Base-by-base conservation (phyloP, 2,113 vertebrate genomes). In the Amphiprion percula region DNA sequence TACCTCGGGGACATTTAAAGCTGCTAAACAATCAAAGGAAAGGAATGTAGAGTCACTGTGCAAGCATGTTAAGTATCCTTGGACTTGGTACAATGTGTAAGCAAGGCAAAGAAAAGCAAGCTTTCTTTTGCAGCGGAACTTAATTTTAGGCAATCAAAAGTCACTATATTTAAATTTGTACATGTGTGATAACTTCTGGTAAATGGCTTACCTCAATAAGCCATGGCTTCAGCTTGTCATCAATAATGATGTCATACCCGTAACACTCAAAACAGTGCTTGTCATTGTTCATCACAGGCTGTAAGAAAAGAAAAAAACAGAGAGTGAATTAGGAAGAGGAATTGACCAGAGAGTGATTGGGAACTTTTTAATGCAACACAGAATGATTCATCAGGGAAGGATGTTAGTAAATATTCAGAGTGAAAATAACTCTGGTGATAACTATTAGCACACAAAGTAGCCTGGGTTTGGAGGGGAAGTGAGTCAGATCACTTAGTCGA, bases 191-290 rank as follows among this genome's bases (percentile, higher is more conserved):
- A 37, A 19, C 8, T 17, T 37, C 8, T 66, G 17, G 24, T n/a
- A 16, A 49, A 53, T 16, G 0, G 59, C 88, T 94, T 87, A 99
- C 98, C 97, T 99, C 98, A 10, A 99, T 99, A 26, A 99, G 95
- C 98, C 98, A 99, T 0, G 98, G 98, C 89, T 99, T 99, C 74
- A 99, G 94, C 86, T 92, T 96, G 93, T 98, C 98, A 52, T 99
- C 98, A 10, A 99, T 98, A 79, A 99, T 99, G 93, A 99, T 99
- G 91, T 99, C 98, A 56, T 99, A 99, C 15, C 98, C 98, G 0
- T 99, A 99, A 84, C 98, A 99, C 65, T 99, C 98, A 44, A 99
- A 99, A 92, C 98, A 99, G 90, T 99, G 98, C 74, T 99, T 99
- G 92, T 99, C 98, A 4, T 98, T 99, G 92, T 97, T 99, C 96